Evolutionary conservation across 2,888 invertebrate genomes (phyloP).

Genomic region (Conus canariensis): DNA sequence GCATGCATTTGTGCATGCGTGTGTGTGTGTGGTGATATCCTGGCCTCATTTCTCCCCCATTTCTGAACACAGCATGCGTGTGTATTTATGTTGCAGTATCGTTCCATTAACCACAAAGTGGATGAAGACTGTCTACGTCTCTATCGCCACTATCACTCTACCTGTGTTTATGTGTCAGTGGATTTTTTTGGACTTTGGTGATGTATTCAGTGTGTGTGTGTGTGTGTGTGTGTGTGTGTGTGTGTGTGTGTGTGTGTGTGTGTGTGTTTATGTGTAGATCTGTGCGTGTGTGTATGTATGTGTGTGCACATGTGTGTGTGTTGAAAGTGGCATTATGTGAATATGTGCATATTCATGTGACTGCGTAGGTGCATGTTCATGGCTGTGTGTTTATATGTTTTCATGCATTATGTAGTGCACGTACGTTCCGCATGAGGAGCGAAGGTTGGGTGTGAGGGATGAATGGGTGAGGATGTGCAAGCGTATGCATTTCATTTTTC

Average conservation of each 20-base stretch:
- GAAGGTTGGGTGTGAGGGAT: no score
- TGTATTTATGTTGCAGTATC: conserved; percentile 62
- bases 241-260: not conserved
- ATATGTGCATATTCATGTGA: not conserved
- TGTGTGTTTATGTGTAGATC: not conserved
- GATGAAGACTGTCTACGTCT: conserved; percentile 64
- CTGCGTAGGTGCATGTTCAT: not conserved
- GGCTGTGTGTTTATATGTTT: no score
- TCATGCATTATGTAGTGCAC: no score
- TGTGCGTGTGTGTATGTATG: not conserved
- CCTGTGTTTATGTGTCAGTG: conserved; percentile 61
- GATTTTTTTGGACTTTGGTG: not conserved
- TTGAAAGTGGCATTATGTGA: not conserved
- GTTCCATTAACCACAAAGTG: conserved; percentile 75
- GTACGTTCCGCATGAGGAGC: no score
- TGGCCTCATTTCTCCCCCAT: no score
- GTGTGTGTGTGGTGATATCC: not conserved
- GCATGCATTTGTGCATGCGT: not conserved
- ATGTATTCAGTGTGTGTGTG: not conserved
- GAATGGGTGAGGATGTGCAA: no score
- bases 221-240: not conserved
- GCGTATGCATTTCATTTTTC: no score
- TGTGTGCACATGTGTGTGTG: not conserved
- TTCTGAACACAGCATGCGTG: not conserved
- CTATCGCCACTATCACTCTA: conserved; percentile 73